phyloP scores from a whole-genome alignment of 1,140 invertebrate genomes.

The Drosophila teissieri region DNA sequence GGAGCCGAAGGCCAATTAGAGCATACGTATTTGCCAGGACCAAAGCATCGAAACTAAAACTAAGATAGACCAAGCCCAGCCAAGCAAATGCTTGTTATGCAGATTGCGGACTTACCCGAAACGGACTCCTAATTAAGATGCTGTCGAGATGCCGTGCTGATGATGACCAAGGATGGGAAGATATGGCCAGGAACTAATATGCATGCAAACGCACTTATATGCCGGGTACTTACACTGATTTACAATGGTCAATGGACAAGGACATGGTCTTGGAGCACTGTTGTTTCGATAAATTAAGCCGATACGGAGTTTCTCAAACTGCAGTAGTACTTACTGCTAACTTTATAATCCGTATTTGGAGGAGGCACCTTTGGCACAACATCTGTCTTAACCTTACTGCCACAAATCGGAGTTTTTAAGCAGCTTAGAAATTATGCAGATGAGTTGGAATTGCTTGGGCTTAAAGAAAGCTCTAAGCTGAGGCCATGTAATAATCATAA shows the following conservation, averaged over 20 bases:
- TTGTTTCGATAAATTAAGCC: slow-evolving; percentile 33
- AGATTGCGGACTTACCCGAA: slow-evolving; percentile 59
- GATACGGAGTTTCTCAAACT: slow-evolving; percentile 9
- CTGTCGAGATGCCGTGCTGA: slow-evolving; percentile 62
- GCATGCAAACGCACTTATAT: slow-evolving; percentile 40
- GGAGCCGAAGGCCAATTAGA: slow-evolving; percentile 46
- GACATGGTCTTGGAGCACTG: background rate
- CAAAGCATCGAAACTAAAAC: slow-evolving; percentile 29
- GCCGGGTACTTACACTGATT: slow-evolving; percentile 32
- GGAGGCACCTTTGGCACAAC: slow-evolving; percentile 10
- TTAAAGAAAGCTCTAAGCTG: slow-evolving; percentile 26
- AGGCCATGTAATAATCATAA: slow-evolving; percentile 49
- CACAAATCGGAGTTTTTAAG: slow-evolving; percentile 41
- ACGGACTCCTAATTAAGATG: slow-evolving; percentile 77
- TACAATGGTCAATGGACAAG: slow-evolving; percentile 16
- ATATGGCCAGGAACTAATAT: slow-evolving; percentile 48
- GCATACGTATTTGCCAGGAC: slow-evolving; percentile 45
- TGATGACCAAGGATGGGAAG: slow-evolving; percentile 28
- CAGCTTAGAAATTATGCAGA: slow-evolving; percentile 73
- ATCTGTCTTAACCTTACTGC: slow-evolving; percentile 8
- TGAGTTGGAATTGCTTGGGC: slow-evolving; percentile 49
- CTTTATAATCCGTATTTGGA: slow-evolving; percentile 21
- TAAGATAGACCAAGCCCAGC: slow-evolving; percentile 22
- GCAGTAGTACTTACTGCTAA: background rate
- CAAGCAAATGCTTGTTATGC: slow-evolving; percentile 54